A percentile compares a stretch with the other conserved stretches of the same genome.
Evolutionary conservation across 2,888 invertebrate species (phyloP).

Genomic region (Macaria liturata): DNA sequence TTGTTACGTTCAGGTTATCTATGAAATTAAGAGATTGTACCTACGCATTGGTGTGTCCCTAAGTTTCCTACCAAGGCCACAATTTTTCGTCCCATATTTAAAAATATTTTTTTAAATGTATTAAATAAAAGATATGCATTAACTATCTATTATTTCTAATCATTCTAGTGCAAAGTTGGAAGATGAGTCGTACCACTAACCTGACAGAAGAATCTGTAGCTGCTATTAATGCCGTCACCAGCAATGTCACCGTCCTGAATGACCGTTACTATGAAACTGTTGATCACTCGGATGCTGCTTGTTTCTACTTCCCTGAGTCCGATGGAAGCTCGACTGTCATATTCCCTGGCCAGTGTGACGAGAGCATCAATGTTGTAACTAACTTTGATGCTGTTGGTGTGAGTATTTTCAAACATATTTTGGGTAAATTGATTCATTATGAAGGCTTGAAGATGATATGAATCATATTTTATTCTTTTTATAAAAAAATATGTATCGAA

Average conservation of each 20-base stretch:
- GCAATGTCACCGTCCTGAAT: conserved; percentile 38
- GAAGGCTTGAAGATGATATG: too few species aligned
- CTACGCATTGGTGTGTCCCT: too few species aligned
- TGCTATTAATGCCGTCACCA: conserved; percentile 33
- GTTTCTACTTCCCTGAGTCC: conserved; percentile 50
- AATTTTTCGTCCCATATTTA: too few species aligned
- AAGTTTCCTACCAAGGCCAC: too few species aligned
- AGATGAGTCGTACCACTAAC: conserved; percentile 46
- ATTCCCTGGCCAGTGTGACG: conserved; percentile 50
- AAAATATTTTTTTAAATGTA: too few species aligned
- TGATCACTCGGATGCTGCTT: conserved; percentile 42
- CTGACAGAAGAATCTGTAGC: conserved; percentile 27
- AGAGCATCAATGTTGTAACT: conserved; percentile 55
- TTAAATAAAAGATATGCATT: too few species aligned
- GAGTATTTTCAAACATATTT: conserved; percentile 23
- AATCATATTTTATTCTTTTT: too few species aligned
- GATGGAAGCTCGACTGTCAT: conserved; percentile 34
- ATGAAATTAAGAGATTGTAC: too few species aligned
- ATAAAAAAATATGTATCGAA: too few species aligned
- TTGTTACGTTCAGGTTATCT: too few species aligned
- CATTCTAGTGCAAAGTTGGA: conserved; percentile 55
- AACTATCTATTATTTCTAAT: too few species aligned
- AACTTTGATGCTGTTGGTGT: conserved; percentile 46
- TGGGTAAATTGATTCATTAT: too few species aligned
- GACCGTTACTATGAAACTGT: conserved; percentile 42